Conservation (phyloP, 2,888 invertebrate genomes). For the Synergus japonicus region DNA sequence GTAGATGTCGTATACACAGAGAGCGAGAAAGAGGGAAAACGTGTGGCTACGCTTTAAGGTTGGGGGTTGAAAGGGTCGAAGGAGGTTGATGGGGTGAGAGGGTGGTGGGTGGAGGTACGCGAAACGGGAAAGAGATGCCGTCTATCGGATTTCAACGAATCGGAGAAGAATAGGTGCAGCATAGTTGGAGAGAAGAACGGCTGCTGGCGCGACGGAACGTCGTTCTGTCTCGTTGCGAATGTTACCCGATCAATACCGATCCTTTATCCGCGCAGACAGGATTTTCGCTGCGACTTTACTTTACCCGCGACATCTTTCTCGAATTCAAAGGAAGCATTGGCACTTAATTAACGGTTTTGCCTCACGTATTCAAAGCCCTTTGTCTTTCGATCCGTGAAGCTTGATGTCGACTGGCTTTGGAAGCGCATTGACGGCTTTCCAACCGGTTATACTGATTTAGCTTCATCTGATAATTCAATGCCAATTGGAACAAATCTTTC, state of each 20-base stretch:
- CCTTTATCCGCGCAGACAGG: constrained; percentile 40
- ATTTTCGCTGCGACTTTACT: constrained; percentile 27
- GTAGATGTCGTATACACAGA: constrained; percentile 57
- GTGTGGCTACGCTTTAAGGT: constrained; percentile 38
- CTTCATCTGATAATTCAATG: too few species aligned
- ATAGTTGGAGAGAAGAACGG: constrained; percentile 41
- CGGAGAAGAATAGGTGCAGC: constrained; percentile 33
- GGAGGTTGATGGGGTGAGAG: constrained; percentile 38
- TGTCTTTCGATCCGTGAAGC: constrained; percentile 26
- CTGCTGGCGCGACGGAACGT: constrained; percentile 41
- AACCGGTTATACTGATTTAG: constrained; percentile 1
- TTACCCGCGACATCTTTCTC: constrained; percentile 29
- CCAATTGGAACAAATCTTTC: not conserved
- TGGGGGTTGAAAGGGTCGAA: constrained; percentile 47
- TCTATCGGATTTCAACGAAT: constrained; percentile 28
- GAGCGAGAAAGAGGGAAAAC: constrained; percentile 22
- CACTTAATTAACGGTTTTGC: constrained; percentile 35
- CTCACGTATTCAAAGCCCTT: not conserved
- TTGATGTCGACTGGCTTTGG: constrained; percentile 26
- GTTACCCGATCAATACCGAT: constrained; percentile 40
- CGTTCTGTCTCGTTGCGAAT: constrained; percentile 41
- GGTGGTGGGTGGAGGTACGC: constrained; percentile 30
- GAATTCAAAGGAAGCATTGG: constrained; percentile 26
- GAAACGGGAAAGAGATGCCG: constrained; percentile 41
- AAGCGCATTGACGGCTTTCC: constrained; percentile 5